phyloP scores from a whole-genome alignment of 2,113 vertebrate genomes.

The Opisthocomus hoazin region DNA sequence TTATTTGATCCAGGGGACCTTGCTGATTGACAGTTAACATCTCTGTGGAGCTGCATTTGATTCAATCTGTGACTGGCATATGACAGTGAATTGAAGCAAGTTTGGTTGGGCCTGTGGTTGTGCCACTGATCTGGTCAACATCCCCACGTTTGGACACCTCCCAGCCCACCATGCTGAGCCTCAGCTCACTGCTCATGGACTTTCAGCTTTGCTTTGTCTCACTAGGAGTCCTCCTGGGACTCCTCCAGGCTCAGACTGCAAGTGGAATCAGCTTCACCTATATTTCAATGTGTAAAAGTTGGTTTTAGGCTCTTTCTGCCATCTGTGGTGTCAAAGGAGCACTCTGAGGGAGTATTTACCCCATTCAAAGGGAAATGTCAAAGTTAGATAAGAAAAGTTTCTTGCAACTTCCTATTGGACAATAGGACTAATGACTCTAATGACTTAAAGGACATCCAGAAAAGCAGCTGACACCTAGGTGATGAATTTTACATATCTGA shows the following conservation, averaged over 20 bases:
- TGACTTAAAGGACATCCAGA: background rate
- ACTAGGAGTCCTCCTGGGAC: background rate
- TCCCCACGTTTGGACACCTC: fast-evolving
- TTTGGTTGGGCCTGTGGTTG: background rate
- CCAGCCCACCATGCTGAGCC: background rate
- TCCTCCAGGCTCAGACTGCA: background rate
- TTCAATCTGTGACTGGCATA: background rate
- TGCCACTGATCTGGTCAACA: background rate
- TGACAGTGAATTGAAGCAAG: background rate
- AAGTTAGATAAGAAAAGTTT: background rate
- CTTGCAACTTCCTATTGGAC: background rate
- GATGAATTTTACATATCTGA: background rate
- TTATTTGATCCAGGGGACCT: background rate
- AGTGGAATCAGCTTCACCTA: background rate
- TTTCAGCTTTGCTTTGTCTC: background rate
- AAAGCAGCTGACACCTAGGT: background rate
- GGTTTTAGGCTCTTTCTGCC: background rate
- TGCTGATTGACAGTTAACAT: background rate
- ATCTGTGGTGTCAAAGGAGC: background rate
- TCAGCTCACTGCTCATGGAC: background rate
- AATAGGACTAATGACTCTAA: too few relatives aligned
- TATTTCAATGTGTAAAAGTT: background rate
- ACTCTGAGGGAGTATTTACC: background rate
- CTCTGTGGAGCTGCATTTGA: background rate
- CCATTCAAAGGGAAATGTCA: background rate